phyloP scores from a whole-genome alignment of 2,113 vertebrate species.

The Gopherus evgoodei region DNA sequence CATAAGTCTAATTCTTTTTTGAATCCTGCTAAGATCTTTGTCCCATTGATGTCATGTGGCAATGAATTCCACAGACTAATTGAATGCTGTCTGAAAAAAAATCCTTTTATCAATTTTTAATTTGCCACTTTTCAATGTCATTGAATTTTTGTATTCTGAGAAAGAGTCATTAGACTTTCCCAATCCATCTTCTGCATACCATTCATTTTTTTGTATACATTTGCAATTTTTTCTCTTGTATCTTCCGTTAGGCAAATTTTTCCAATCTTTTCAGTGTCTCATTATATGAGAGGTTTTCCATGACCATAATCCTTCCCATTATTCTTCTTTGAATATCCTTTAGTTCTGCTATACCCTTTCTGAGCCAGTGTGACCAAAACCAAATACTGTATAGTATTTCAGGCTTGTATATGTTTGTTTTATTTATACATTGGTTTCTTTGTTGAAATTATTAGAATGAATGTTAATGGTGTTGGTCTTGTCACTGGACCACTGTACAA shows the following conservation, averaged over 20 bases:
- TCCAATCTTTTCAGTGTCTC: background rate
- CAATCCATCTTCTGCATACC: background rate
- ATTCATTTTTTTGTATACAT: background rate
- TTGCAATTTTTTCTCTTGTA: background rate
- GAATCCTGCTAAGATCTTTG: too few species aligned
- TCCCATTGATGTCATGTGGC: too few species aligned
- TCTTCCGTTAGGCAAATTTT: background rate
- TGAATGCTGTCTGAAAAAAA: background rate
- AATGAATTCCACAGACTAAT: background rate
- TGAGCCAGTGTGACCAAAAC: too few species aligned
- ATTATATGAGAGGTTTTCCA: background rate
- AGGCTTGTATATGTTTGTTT: too few species aligned
- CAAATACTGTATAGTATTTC: too few species aligned
- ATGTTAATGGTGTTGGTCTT: background rate
- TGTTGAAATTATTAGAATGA: background rate
- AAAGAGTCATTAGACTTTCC: background rate
- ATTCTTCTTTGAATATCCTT: too few species aligned
- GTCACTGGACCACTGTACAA: background rate
- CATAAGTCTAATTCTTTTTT: too few species aligned
- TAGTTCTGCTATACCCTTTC: too few species aligned
- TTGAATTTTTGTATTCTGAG: background rate
- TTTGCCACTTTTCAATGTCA: background rate
- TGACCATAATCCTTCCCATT: too few species aligned
- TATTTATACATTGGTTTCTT: background rate
- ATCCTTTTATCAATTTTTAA: background rate